A percentile compares a stretch with the other conserved stretches of the same genome.
These are phyloP conservation scores for Casuarius casuarius DNA, from an alignment of 2,113 vertebrate species.

Conservation along the genomic window DNA sequence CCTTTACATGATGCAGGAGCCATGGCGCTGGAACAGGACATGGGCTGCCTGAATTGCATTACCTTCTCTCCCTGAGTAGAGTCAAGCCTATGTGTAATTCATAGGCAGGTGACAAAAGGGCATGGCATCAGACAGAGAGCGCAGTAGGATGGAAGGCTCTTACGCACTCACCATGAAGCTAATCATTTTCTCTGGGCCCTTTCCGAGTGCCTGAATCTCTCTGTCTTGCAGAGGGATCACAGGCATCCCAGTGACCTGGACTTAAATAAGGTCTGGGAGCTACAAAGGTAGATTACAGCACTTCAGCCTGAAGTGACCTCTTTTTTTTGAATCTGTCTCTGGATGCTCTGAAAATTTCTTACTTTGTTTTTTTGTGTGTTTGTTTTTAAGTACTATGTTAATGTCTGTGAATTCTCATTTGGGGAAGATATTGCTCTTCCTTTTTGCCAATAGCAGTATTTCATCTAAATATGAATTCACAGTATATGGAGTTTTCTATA, in stretches of 20 bases:
- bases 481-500: not conserved
- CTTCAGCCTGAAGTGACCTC: not conserved
- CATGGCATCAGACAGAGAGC: not conserved
- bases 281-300: not conserved
- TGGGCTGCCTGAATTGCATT: not conserved
- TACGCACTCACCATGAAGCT: not conserved
- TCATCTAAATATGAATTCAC: not conserved
- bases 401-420: not conserved
- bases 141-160: not conserved
- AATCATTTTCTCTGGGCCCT: not conserved
- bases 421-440: not conserved
- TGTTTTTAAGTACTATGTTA: not conserved
- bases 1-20: not conserved
- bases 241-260: not conserved
- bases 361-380: too few relatives aligned
- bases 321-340: not conserved
- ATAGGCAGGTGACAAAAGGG: not conserved
- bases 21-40: not conserved
- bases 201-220: not conserved
- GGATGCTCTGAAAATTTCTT: not conserved
- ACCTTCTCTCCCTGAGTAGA: not conserved
- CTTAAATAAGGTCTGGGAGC: not conserved
- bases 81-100: not conserved
- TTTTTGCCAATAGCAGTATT: not conserved
- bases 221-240: not conserved